phyloP scores from a whole-genome alignment of 2,888 invertebrate species.

The Barypeithes pellucidus region DNA sequence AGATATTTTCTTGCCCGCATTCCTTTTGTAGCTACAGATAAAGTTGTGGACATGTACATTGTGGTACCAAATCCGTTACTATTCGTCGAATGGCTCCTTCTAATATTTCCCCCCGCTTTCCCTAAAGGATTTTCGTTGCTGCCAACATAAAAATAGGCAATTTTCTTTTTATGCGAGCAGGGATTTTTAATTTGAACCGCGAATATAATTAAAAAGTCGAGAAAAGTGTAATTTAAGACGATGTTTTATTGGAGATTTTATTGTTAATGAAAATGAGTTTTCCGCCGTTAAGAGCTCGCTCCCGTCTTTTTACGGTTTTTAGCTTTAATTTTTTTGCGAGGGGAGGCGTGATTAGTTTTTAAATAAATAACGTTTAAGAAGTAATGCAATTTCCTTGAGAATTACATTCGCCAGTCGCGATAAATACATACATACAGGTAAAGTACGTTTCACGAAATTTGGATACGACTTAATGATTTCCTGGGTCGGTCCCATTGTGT shows the following conservation, averaged over 20 bases:
- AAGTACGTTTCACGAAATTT: no score
- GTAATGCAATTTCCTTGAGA: no score
- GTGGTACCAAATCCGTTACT: no score
- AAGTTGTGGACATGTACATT: no score
- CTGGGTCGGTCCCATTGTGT: no score
- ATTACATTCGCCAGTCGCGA: no score
- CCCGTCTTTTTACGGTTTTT: constrained; percentile 46
- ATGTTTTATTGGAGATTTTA: constrained; percentile 54
- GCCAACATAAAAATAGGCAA: constrained; percentile 68
- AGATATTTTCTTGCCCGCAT: no score
- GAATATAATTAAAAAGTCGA: constrained; percentile 55
- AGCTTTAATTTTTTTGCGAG: constrained; percentile 25
- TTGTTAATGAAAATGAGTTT: constrained; percentile 54
- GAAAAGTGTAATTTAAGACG: constrained; percentile 53
- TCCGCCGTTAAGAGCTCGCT: constrained; percentile 45
- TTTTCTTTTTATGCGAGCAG: constrained; percentile 67
- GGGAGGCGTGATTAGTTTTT: constrained; percentile 24
- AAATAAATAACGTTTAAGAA: constrained; percentile 9
- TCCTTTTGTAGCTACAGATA: no score
- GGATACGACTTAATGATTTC: no score
- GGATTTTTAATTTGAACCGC: constrained; percentile 69
- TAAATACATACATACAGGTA: no score
- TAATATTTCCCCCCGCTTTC: constrained; percentile 11
- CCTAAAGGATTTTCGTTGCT: constrained; percentile 21
- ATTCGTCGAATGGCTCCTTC: no score